phyloP scores from a whole-genome alignment of 2,888 invertebrate species.

The Scrobipalpa atriplicella region DNA sequence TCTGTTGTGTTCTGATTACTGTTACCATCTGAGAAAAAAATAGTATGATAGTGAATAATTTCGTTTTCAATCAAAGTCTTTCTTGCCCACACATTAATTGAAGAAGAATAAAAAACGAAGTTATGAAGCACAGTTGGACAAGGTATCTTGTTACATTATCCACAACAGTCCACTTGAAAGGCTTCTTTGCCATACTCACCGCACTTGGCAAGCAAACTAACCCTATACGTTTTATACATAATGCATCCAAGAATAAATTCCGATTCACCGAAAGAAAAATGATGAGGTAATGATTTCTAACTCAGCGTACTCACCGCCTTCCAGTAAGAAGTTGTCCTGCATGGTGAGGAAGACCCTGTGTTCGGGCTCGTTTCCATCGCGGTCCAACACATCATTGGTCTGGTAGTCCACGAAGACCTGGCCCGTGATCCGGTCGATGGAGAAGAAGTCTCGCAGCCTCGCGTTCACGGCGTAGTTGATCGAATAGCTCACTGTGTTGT shows the following conservation, averaged over 20 bases:
- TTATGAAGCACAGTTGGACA: no score
- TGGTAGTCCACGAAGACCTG: slow-evolving; percentile 70
- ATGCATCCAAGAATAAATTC: no score
- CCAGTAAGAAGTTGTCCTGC: slow-evolving; percentile 77
- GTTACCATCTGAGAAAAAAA: slow-evolving; percentile 58
- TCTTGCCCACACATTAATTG: not conserved
- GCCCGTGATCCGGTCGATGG: slow-evolving; percentile 74
- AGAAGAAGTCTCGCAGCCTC: slow-evolving; percentile 75
- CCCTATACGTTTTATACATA: no score
- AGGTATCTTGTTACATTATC: no score
- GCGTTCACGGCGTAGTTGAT: slow-evolving; percentile 74
- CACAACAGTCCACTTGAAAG: no score
- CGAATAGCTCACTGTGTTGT: slow-evolving; percentile 78
- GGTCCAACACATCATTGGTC: slow-evolving; percentile 71
- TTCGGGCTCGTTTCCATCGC: slow-evolving; percentile 70
- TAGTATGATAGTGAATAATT: not conserved
- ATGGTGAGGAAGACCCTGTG: slow-evolving; percentile 77
- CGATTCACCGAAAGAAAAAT: no score
- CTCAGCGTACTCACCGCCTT: slow-evolving; percentile 66
- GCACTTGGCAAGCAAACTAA: no score
- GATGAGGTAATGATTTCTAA: no score
- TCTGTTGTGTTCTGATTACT: slow-evolving; percentile 60
- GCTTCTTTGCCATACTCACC: no score
- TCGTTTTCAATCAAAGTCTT: no score
- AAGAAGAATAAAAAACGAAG: no score